These are phyloP conservation scores for Ciconia stormi DNA, from an alignment of 2,113 vertebrate genomes.

Conservation along the genomic window DNA sequence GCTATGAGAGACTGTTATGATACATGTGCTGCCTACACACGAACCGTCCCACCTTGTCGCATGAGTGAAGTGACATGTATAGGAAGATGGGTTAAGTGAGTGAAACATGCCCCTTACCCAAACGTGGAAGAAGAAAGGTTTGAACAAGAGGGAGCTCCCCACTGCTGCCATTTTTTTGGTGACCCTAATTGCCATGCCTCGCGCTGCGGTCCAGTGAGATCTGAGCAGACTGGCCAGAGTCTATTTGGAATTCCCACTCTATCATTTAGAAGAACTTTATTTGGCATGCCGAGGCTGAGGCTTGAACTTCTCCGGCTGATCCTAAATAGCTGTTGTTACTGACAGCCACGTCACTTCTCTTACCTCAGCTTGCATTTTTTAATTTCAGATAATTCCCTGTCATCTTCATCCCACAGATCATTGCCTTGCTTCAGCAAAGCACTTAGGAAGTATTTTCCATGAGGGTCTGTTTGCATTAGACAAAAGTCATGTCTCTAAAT, in stretches of 20 bases:
- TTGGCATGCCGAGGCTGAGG: conserved; percentile 25
- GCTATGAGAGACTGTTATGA: accelerated
- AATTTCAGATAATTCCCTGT: conserved; percentile 26
- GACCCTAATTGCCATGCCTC: not conserved
- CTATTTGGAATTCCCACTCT: conserved; percentile 56
- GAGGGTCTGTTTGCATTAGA: not conserved
- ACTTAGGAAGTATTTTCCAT: not conserved
- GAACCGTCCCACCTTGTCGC: accelerated
- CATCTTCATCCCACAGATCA: conserved; percentile 40
- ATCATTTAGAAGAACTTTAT: conserved; percentile 71
- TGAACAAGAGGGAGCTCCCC: not conserved
- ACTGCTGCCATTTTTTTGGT: not conserved
- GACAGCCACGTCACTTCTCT: conserved; percentile 50
- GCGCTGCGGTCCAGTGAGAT: conserved; percentile 15
- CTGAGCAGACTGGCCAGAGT: not conserved
- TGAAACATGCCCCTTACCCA: not conserved
- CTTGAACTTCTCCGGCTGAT: conserved; percentile 11
- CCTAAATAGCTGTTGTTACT: conserved; percentile 41
- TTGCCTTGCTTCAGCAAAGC: not conserved
- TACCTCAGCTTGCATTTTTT: conserved; percentile 17
- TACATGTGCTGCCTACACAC: not conserved
- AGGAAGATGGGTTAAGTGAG: not conserved
- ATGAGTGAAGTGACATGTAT: not conserved
- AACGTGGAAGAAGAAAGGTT: conserved; percentile 4
- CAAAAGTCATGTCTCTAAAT: not conserved